Evolutionary conservation across 2,888 invertebrate genomes (phyloP).

Genomic region (Lasioglossum villosulum): DNA sequence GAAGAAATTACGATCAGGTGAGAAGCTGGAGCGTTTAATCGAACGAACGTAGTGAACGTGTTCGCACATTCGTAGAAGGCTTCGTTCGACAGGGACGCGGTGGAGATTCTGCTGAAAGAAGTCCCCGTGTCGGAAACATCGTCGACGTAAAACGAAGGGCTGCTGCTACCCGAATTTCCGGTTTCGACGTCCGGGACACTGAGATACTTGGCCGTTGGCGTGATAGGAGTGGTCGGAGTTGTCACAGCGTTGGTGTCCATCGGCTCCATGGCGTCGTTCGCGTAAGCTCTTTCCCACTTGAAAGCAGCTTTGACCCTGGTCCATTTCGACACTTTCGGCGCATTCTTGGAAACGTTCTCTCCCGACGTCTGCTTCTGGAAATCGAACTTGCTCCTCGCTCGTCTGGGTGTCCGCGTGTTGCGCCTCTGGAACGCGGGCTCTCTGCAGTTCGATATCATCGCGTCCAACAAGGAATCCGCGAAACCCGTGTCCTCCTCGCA

Average conservation of each 20-base stretch:
- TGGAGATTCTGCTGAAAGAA: constrained; percentile 86
- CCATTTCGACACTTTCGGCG: constrained; percentile 92
- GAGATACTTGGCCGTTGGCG: constrained; percentile 58
- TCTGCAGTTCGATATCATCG: constrained; percentile 87
- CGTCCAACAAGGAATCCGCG: constrained; percentile 88
- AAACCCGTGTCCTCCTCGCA: constrained; percentile 88
- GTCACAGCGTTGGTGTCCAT: constrained; percentile 24
- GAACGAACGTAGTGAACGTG: not conserved
- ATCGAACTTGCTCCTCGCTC: constrained; percentile 86
- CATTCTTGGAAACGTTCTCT: constrained; percentile 34
- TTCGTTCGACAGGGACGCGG: constrained; percentile 91
- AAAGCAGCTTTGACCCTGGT: constrained; percentile 95
- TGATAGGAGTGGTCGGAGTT: not conserved
- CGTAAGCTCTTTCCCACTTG: constrained; percentile 92
- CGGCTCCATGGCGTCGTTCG: constrained; percentile 82
- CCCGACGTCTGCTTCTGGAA: constrained; percentile 37
- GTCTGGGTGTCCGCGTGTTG: constrained; percentile 80
- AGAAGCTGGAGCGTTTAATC: not conserved
- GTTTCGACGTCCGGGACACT: constrained; percentile 63
- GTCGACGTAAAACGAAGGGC: constrained; percentile 73
- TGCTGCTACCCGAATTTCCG: constrained; percentile 55
- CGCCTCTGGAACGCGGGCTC: constrained; percentile 82
- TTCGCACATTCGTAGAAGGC: constrained; percentile 86
- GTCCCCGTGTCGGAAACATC: constrained; percentile 87
- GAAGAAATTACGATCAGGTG: constrained; percentile 49